These are phyloP conservation scores for Apamea epomidion DNA, from an alignment of 2,888 invertebrate species.

Conservation along the genomic window DNA sequence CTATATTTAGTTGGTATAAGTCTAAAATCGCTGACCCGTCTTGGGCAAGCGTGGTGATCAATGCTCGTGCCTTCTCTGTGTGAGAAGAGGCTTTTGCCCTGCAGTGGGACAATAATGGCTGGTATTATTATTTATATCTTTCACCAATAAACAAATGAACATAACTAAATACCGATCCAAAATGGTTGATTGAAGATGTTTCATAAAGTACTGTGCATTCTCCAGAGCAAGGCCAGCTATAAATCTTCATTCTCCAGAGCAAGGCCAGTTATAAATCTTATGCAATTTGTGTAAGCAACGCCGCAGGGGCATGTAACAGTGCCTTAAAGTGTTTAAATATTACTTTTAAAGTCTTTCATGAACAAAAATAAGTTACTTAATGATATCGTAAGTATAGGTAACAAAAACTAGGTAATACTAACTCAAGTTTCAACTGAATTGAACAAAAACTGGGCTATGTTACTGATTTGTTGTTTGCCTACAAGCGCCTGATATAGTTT, in stretches of 20 bases:
- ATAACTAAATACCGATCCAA: slow-evolving; percentile 26
- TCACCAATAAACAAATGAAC: slow-evolving; percentile 8
- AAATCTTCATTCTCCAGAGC: slow-evolving; percentile 38
- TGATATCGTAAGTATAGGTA: slow-evolving; percentile 8
- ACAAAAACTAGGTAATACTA: slow-evolving; percentile 14
- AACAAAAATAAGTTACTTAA: neutral
- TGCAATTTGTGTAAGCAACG: slow-evolving; percentile 49
- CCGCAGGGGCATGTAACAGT: slow-evolving; percentile 7
- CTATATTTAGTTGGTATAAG: neutral
- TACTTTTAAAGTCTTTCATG: slow-evolving; percentile 6
- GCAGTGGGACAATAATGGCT: neutral
- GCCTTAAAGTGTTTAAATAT: slow-evolving; percentile 19
- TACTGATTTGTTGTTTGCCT: neutral
- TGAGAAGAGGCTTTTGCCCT: neutral
- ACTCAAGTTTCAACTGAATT: neutral
- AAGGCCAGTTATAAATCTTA: slow-evolving; percentile 54
- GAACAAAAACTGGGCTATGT: neutral
- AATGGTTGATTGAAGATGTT: slow-evolving; percentile 57
- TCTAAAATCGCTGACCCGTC: neutral
- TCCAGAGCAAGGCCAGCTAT: slow-evolving; percentile 43
- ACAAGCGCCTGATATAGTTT: slow-evolving; percentile 1
- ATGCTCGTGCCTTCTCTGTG: neutral
- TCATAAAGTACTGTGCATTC: slow-evolving; percentile 40
- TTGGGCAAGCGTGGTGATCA: neutral
- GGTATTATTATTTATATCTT: neutral